Evolutionary conservation across 1,140 invertebrate genomes (phyloP), one percentile per base, ranked within the genome.

Genomic region (Drosophila leontia): DNA sequence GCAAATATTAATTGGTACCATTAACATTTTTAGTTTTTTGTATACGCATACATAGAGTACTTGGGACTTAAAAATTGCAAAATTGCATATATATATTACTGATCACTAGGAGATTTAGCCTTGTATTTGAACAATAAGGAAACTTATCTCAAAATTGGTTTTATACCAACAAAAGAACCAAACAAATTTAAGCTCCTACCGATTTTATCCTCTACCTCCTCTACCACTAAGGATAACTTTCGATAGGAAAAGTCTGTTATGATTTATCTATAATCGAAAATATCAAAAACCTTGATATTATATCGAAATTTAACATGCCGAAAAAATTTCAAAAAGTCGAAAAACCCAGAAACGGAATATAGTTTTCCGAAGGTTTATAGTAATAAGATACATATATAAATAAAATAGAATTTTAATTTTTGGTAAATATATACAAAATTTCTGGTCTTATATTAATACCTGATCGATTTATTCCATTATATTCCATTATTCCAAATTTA

Each of bases 1-100:
- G 32, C n/a, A 53, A 53, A 53, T 53, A 35, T 35, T 13, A 53
- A 19, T 53, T 35, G 12, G 11, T 35, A 35, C 48, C n/a, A 35
- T 8, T 35, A 4, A 35, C 29, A 19, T 53, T 35, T 3, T 19
- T 7, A 19, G 32, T n/a, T 15, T 19, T 17, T 34, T 53, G 4
- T 34, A 17, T 6, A 9, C 2, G 45, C 12, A 7, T 44, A 4
- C 7, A 19, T 47, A 47, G 19, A 47, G 12, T 47, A 15, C 11
- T 23, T 12, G 44, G 42, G 17, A 19, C 9, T 19, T 19, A 12
- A 6, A 11, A 44, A n/a, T n/a, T n/a, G n/a, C n/a, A n/a, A n/a
- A 12, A 3, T 19, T 44, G 0, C 4, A 12, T 37, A 8, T 44
- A 2, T 11, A 19, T 44, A 0, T 19, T 44, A 42, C 7, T 44